phyloP scores from a whole-genome alignment of 2,888 invertebrate species.

The Glaucopsyche alexis region DNA sequence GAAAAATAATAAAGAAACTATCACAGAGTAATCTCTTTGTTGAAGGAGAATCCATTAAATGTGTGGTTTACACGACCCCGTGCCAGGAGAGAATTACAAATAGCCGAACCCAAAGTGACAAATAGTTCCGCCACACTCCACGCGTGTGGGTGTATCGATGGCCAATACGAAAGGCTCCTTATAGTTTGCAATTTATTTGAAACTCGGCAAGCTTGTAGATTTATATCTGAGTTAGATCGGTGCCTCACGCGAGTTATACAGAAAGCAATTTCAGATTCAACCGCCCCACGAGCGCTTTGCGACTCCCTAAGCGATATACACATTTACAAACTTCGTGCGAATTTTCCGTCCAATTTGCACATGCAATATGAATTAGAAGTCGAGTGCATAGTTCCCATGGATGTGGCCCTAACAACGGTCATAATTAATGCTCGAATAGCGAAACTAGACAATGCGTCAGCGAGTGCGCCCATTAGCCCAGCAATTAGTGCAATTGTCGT shows the following conservation, averaged over 20 bases:
- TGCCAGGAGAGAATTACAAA: constrained; percentile 45
- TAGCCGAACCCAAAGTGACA: constrained; percentile 60
- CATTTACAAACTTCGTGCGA: constrained; percentile 9
- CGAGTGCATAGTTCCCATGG: not conserved
- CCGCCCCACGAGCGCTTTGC: constrained; percentile 46
- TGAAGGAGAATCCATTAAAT: constrained; percentile 6
- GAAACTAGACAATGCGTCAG: constrained; percentile 70
- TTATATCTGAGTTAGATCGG: constrained; percentile 68
- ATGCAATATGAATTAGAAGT: not conserved
- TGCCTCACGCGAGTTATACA: constrained; percentile 62
- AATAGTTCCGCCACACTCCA: constrained; percentile 48
- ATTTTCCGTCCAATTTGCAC: constrained; percentile 6
- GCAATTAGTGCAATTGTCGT: constrained; percentile 78
- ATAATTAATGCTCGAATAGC: constrained; percentile 61
- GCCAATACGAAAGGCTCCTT: constrained; percentile 62
- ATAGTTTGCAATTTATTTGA: constrained; percentile 70
- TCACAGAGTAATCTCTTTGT: not conserved
- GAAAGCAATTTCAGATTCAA: constrained; percentile 65
- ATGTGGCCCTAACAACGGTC: constrained; percentile 44
- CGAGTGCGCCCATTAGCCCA: constrained; percentile 67
- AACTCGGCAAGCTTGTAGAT: constrained; percentile 67
- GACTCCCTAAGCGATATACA: constrained; percentile 43
- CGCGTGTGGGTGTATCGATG: constrained; percentile 42
- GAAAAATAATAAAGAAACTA: not conserved
- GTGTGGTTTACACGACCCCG: constrained; percentile 5